Evolutionary conservation across 2,888 invertebrate species (phyloP).

Genomic region (Melanostoma mellinum): DNA sequence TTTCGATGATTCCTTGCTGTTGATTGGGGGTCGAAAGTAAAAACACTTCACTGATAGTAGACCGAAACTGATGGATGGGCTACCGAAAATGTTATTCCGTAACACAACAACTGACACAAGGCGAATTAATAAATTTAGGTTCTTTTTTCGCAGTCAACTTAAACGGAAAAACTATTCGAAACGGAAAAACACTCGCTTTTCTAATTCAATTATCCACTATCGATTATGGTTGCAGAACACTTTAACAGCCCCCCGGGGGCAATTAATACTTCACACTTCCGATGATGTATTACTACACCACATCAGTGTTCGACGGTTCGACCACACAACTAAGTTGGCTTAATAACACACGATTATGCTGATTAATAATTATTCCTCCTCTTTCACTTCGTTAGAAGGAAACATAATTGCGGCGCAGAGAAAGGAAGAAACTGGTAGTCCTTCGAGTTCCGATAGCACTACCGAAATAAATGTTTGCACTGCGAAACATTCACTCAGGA

Average conservation of each 20-base stretch:
- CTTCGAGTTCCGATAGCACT: slow-evolving; percentile 32
- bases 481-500: slow-evolving; percentile 12
- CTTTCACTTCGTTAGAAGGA: slow-evolving; percentile 5
- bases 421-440: slow-evolving; percentile 7
- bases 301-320: background rate
- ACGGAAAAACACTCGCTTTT: slow-evolving; percentile 15
- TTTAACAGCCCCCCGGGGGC: slow-evolving; percentile 12
- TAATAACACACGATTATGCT: slow-evolving; percentile 47
- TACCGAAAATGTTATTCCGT: background rate
- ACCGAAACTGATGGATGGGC: background rate
- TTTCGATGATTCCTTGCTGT: no score
- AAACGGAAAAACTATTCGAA: background rate
- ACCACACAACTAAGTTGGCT: slow-evolving; percentile 30
- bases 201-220: slow-evolving; percentile 67
- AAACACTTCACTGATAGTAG: background rate
- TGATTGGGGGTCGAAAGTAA: no score
- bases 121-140: no score
- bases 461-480: slow-evolving; percentile 6
- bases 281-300: slow-evolving; percentile 44
- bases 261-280: slow-evolving; percentile 30
- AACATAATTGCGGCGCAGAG: slow-evolving; percentile 1
- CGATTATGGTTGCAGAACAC: slow-evolving; percentile 33
- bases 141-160: background rate
- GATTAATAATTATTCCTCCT: slow-evolving; percentile 10
- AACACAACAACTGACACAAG: background rate